Base-by-base conservation (phyloP, 2,113 vertebrate species). In the Cynocephalus volans region DNA sequence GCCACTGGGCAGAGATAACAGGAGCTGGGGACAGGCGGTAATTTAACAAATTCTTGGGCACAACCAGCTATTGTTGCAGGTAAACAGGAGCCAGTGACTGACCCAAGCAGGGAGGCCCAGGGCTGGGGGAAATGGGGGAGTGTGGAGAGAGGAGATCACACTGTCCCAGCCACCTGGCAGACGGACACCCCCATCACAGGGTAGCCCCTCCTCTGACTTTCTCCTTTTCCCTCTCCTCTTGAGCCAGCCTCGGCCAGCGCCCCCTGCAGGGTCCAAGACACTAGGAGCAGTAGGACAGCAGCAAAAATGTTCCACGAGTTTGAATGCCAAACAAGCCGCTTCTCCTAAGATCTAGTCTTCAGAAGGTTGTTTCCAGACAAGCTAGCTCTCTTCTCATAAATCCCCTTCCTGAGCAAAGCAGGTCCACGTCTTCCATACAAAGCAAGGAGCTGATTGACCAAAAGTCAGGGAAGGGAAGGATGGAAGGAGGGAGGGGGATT, bases 11-110 rank as follows among this genome's bases (percentile, higher is more conserved):
- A 98, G 98, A 98, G 98, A 98, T 98, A 98, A 98, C 98, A 96
- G 88, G 96, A 96, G 97, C 97, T 89, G 96, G 95, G 98, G 98
- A 98, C 98, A 97, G 98, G 98, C 97, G 96, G 98, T 98, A 98
- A 98, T 98, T 98, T 98, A 98, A 98, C 97, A 98, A 98, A 98
- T 98, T 98, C 98, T 99, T 98, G 97, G 97, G 97, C 98, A 98
- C 98, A 98, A 98, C 96, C 97, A 98, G 98, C 98, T 97, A 98
- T 98, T 98, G 98, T 98, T 98, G 98, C 98, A 98, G 98, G 98
- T 98, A 98, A 98, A 98, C 95, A 95, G 97, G 97, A 98, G 98
- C 97, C 45, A 83, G 94, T 8, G 14, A 88, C 69, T 33, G 81
- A 96, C 97, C 96, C 87, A 84, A 94, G 95, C 96, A 92, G 92